Base-by-base conservation (phyloP, 2,888 invertebrate species). In the Phorcus lineatus region DNA sequence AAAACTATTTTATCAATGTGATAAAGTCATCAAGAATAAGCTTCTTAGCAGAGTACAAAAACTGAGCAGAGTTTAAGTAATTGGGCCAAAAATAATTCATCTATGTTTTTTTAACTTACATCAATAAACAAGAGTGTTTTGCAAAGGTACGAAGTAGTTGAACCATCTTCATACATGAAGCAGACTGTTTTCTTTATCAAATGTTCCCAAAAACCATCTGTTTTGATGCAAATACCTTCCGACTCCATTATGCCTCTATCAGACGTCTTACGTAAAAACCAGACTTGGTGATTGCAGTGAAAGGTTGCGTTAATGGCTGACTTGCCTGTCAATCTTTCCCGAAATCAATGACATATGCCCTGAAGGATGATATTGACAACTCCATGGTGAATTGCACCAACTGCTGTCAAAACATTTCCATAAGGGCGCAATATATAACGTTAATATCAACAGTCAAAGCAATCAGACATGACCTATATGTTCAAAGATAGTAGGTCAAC, bases 121-220 rank as follows among this genome's bases (percentile, higher is more conserved):
- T 70, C 70, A 70, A 70, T 40, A 70, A 70, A 40, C 70, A 70
- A 70, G 36, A 70, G 11, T 28, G 13, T 28, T 28, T 17, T 17
- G 70, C 36, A 31, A 36, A 40, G 31, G 31, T 36, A 40, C 19
- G 70, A 16, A 17, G 70, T 36, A 31, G 19, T 19, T 28, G 36
- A 19, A 70, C 19, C 28, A n/a, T 40, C 36, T 40, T 36, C 36
- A 70, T 70, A 70, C 70, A 70, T 70, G 36, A 40, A 40, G 11
- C 70, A 70, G 70, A 70, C 70, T 70, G 31, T 70, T 70, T 70
- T 70, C 70, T 70, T 70, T 70, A 70, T 70, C 70, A 36, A 70
- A 70, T 31, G 36, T 19, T 36, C 40, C 24, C 36, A 70, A 36
- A 36, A 70, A 24, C 70, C 70, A 70, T 70, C 70, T 70, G 70